Conservation (phyloP, 2,797 vertebrate species). For the Toxotes lorentzi region DNA sequence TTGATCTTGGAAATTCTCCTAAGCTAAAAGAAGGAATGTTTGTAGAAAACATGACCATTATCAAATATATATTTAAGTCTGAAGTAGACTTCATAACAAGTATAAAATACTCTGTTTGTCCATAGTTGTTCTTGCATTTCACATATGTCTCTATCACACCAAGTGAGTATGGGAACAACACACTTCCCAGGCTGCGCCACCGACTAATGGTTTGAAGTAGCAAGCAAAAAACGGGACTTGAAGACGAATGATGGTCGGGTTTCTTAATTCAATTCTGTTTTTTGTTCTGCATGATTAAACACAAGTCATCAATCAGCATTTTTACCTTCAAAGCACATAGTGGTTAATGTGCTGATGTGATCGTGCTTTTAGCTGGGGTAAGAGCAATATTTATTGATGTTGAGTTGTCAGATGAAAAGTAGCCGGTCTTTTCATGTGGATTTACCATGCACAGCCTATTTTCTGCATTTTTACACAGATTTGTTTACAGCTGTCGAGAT, state of each 20-base stretch:
- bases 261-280: constrained; percentile 57
- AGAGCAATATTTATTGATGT: constrained; percentile 58
- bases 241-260: constrained; percentile 58
- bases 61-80: neutral
- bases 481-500: constrained; percentile 24
- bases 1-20: neutral
- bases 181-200: constrained; percentile 11
- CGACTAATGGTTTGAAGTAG: constrained; percentile 57
- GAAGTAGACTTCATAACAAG: neutral
- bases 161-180: constrained; percentile 16
- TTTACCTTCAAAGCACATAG: constrained; percentile 65
- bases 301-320: constrained; percentile 73
- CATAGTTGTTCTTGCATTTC: constrained; percentile 6
- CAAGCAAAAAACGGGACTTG: constrained; percentile 29
- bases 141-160: constrained; percentile 27
- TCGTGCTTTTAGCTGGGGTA: constrained; percentile 61
- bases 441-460: constrained; percentile 10
- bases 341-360: constrained; percentile 73
- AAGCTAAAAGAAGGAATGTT: neutral
- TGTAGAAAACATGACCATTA: neutral
- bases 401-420: constrained; percentile 47
- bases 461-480: constrained; percentile 26
- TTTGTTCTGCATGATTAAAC: constrained; percentile 70
- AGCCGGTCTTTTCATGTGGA: constrained; percentile 29
- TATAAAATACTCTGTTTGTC: constrained; percentile 6